Evolutionary conservation across 2,888 invertebrate genomes (phyloP).

Genomic region (Linyphia triangularis): DNA sequence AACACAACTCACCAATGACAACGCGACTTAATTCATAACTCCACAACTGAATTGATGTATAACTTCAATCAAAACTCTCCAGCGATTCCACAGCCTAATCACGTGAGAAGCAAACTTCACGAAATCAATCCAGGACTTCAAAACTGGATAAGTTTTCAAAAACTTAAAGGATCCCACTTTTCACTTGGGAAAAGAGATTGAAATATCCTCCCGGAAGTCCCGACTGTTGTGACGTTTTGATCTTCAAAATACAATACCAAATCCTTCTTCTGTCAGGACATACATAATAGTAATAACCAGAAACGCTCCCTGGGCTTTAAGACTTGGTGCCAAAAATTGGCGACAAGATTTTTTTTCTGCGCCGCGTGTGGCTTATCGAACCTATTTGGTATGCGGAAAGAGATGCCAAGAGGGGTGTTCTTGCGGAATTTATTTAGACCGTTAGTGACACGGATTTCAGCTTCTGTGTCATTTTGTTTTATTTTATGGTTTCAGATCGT

Average conservation of each 20-base stretch:
- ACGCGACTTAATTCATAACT: too few species aligned
- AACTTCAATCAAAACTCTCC: too few species aligned
- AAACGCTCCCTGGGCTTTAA: constrained; percentile 36
- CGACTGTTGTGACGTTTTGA: constrained; percentile 68
- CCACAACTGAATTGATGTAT: too few species aligned
- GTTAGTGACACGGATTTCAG: constrained; percentile 60
- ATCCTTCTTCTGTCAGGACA: constrained; percentile 66
- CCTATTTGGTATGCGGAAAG: constrained; percentile 63
- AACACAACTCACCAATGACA: too few species aligned
- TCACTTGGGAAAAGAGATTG: too few species aligned
- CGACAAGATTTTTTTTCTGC: constrained; percentile 30
- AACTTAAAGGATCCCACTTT: not conserved
- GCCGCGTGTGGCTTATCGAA: constrained; percentile 33
- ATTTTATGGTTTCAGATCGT: not conserved
- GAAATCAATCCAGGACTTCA: too few species aligned
- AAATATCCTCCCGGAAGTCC: constrained; percentile 18
- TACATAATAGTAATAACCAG: constrained; percentile 72
- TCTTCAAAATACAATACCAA: constrained; percentile 69
- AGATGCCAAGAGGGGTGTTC: not conserved
- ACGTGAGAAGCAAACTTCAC: too few species aligned
- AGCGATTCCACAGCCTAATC: too few species aligned
- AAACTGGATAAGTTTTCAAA: too few species aligned
- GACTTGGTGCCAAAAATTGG: constrained; percentile 43
- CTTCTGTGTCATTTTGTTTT: not conserved
- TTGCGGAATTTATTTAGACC: constrained; percentile 59